Evolutionary conservation across 2,113 vertebrate species (phyloP).

Genomic region (Ophiodon elongatus): DNA sequence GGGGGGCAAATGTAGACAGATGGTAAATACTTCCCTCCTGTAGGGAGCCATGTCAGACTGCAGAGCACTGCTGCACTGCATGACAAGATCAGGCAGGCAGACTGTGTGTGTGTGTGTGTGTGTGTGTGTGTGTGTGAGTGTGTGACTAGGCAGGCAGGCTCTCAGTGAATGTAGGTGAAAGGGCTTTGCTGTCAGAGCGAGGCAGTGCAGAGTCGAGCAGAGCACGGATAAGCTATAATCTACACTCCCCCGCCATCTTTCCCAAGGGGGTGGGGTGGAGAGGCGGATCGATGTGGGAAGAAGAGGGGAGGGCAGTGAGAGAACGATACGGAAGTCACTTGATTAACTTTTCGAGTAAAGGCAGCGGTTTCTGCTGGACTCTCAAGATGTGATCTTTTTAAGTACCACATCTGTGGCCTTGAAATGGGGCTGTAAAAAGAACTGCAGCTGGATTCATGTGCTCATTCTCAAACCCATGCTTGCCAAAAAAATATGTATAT

Average conservation of each 20-base stretch:
- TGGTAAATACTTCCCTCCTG: constrained; percentile 68
- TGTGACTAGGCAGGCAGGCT: constrained; percentile 30
- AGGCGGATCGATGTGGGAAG: constrained; percentile 46
- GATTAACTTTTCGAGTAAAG: constrained; percentile 47
- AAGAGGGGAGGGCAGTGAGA: constrained; percentile 6
- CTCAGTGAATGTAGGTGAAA: constrained; percentile 78
- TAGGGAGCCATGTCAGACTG: constrained; percentile 66
- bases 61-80: constrained; percentile 69
- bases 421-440: neutral
- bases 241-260: constrained; percentile 59
- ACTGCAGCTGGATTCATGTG: constrained; percentile 4
- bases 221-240: constrained; percentile 71
- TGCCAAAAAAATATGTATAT: neutral
- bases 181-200: constrained; percentile 73
- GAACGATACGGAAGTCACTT: constrained; percentile 39
- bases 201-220: constrained; percentile 66
- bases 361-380: constrained; percentile 29
- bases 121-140: constrained; percentile 15
- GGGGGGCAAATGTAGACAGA: constrained; percentile 63
- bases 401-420: neutral
- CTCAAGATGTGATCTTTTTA: neutral
- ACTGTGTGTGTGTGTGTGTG: constrained; percentile 16
- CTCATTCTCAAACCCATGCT: neutral
- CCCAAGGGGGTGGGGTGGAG: constrained; percentile 23
- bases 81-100: constrained; percentile 61